A percentile compares a stretch with the other conserved stretches of the same genome.
Evolutionary conservation across 2,888 invertebrate genomes (phyloP).

Genomic region (Venustoraphidia nigricollis): DNA sequence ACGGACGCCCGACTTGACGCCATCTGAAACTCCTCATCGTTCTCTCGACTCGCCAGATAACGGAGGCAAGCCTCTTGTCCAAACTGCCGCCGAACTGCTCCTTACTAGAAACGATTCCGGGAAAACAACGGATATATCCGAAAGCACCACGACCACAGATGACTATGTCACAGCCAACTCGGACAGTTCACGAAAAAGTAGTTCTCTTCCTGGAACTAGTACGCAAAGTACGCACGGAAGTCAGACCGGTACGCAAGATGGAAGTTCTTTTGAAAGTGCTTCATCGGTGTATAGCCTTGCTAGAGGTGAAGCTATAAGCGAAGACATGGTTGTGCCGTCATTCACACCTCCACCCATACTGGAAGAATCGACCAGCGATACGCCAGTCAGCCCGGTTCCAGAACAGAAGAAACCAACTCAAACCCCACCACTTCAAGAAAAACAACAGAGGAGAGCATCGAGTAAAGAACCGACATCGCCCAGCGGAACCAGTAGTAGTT

Average conservation of each 20-base stretch:
- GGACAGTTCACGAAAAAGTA: constrained; percentile 51
- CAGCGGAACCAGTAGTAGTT: constrained; percentile 39
- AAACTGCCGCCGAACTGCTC: constrained; percentile 27
- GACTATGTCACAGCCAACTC: constrained; percentile 80
- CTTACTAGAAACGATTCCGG: constrained; percentile 58
- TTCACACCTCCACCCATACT: constrained; percentile 41
- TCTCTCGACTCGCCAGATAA: constrained; percentile 24
- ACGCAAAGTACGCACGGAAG: constrained; percentile 4
- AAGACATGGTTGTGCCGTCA: constrained; percentile 46
- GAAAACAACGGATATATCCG: constrained; percentile 65
- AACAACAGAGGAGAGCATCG: not conserved
- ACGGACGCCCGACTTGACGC: constrained; percentile 11
- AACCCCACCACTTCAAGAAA: constrained; percentile 6
- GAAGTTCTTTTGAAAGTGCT: constrained; percentile 78
- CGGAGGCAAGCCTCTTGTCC: constrained; percentile 14
- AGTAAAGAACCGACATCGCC: constrained; percentile 31
- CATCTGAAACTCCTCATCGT: constrained; percentile 12
- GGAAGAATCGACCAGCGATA: constrained; percentile 30
- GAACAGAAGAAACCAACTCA: constrained; percentile 17
- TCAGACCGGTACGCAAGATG: constrained; percentile 45
- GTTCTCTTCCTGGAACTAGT: constrained; percentile 17
- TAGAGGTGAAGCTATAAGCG: constrained; percentile 49
- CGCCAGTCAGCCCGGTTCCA: constrained; percentile 25
- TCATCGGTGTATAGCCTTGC: constrained; percentile 66
- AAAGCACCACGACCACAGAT: constrained; percentile 70